These are phyloP conservation scores for Poeciliopsis prolifica DNA, from an alignment of 2,113 vertebrate species.

Conservation along the genomic window DNA sequence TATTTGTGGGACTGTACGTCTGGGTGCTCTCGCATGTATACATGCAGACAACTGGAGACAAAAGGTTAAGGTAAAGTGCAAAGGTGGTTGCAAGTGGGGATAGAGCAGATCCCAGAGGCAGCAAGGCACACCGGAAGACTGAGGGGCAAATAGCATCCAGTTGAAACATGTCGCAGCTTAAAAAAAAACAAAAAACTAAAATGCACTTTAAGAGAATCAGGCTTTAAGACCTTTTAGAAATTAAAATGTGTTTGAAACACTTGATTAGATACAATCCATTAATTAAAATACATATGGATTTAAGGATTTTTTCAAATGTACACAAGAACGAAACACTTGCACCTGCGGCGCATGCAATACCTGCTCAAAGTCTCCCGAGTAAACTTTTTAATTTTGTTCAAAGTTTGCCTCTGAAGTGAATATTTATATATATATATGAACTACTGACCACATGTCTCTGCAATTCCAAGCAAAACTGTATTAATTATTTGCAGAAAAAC, in stretches of 20 bases:
- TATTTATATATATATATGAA: background rate
- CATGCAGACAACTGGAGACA: background rate
- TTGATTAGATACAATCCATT: background rate
- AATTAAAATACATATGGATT: background rate
- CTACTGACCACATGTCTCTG: no score
- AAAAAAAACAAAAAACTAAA: background rate
- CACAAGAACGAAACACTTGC: background rate
- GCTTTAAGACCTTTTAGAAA: background rate
- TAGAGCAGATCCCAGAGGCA: background rate
- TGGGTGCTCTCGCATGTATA: background rate
- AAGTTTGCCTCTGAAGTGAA: slow-evolving; percentile 15
- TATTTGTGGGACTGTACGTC: no score
- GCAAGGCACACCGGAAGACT: background rate
- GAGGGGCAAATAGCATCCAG: background rate
- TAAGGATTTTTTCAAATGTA: background rate
- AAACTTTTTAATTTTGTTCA: slow-evolving; percentile 36
- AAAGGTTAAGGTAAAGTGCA: background rate
- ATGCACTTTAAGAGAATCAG: background rate
- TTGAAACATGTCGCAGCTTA: background rate
- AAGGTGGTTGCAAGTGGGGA: background rate
- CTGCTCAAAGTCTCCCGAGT: background rate
- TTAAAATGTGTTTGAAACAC: background rate
- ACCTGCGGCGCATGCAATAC: slow-evolving; percentile 11
- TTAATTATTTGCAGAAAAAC: no score
- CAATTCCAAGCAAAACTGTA: no score